Evolutionary conservation across 92 coral and sea anemone species (phyloP).

Genomic region (Blastomussa wellsi): DNA sequence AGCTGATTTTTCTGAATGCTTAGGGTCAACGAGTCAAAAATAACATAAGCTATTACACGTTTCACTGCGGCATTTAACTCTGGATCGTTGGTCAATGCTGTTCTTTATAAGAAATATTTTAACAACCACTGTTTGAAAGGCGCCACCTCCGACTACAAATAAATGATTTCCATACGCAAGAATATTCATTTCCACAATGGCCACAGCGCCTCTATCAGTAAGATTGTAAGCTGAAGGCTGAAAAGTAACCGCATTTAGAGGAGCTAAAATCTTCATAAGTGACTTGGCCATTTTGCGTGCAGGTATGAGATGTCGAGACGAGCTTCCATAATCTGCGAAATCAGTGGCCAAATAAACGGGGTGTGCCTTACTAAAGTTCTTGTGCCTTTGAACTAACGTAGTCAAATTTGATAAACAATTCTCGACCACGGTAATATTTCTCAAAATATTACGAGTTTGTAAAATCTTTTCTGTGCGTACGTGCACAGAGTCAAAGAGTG

Average conservation of each 20-base stretch:
- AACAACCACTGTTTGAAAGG: conserved; percentile 79
- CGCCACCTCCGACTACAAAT: conserved; percentile 84
- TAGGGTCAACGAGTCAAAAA: neutral
- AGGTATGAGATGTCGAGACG: conserved; percentile 51
- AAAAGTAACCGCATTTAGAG: conserved; percentile 56
- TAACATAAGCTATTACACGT: neutral
- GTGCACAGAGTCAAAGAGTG: conserved; percentile 74
- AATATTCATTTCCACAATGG: conserved; percentile 86
- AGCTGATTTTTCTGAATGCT: too few relatives aligned
- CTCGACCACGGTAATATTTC: conserved; percentile 1
- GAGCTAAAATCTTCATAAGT: conserved; percentile 47
- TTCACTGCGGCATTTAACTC: neutral
- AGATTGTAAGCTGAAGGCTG: conserved; percentile 63
- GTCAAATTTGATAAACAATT: conserved; percentile 7
- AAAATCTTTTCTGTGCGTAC: conserved; percentile 82
- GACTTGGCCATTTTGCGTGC: conserved; percentile 52
- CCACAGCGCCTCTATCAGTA: conserved; percentile 70
- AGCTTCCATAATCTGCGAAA: conserved; percentile 79
- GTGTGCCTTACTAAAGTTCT: neutral
- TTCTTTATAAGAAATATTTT: conserved; percentile 64
- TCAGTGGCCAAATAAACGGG: conserved; percentile 78
- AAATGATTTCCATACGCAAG: conserved; percentile 76
- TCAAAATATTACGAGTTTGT: neutral
- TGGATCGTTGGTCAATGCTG: neutral
- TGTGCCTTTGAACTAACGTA: neutral